Base-by-base conservation (phyloP, 2,888 invertebrate species). In the Coelopa pilipes region DNA sequence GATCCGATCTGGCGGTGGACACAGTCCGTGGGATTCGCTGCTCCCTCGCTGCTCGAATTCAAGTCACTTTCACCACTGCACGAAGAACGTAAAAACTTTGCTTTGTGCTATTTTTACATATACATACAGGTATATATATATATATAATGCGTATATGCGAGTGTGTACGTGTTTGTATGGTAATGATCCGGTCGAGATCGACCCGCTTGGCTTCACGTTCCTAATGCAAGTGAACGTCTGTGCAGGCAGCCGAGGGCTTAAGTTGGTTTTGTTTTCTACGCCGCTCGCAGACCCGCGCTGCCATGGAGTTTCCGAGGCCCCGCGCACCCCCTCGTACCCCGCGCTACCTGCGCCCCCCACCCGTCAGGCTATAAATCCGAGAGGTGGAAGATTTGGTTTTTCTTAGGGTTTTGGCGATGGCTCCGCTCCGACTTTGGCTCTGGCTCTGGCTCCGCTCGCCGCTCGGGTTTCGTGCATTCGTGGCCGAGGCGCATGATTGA, bases 171-270 rank as follows among this genome's bases (percentile, higher is more conserved):
- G 46, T 69, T 4, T 24, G n/a, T 70, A 49, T 50, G 34, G 4
- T 34, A 34, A 65, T 46, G 53, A 65, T 63, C 63, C 63, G 71
- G 55, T 71, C 68, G 60, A 63, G 75, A 34, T 73, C 79, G 81
- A 85, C 82, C 86, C 81, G 81, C 78, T 84, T 81, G 82, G 82
- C 81, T 80, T 79, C 81, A 79, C 86, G 84, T 80, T 84, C 80
- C 79, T 80, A 82, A 81, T 81, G 80, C 83, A 85, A 86, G 83
- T 86, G 86, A 87, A 82, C 80, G 80, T 82, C 82, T 81, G 84
- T 80, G 76, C 80, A 78, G 81, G 81, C 77, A 79, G 81, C 81
- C 80, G 81, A 79, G 81, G 80, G 82, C 82, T 87, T 87, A 87
- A 86, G 85, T n/a, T n/a, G n/a, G n/a, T 87, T 85, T 79, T 80